Conservation (phyloP, 2,113 vertebrate species). For the Gallinago media region DNA sequence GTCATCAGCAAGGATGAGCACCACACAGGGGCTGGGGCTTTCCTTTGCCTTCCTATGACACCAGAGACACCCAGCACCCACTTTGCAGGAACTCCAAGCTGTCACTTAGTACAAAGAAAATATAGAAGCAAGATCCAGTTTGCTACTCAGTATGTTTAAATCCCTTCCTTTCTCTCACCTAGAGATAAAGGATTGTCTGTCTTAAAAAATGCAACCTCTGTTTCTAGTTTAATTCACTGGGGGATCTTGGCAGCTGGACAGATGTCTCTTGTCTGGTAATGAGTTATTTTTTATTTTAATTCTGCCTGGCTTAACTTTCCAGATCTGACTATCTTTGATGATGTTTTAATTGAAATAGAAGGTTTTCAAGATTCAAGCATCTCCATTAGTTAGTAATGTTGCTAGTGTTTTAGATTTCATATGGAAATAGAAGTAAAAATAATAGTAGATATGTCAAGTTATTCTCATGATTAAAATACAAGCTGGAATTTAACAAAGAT, state of each 20-base stretch:
- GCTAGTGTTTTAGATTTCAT: not conserved
- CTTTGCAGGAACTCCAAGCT: not conserved
- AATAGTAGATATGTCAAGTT: not conserved
- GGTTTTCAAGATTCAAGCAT: not conserved
- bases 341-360: not conserved
- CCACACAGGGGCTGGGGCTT: fast-evolving
- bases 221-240: not conserved
- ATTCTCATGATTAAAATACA: not conserved
- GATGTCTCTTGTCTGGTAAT: not conserved
- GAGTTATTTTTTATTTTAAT: not conserved
- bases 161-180: not conserved
- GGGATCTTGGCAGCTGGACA: not conserved
- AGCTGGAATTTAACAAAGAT: not conserved
- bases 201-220: not conserved
- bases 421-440: not conserved
- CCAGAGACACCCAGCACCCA: not conserved
- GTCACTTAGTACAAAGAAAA: not conserved
- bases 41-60: not conserved
- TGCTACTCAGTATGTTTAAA: not conserved
- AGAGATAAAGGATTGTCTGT: not conserved
- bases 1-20: fast-evolving
- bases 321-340: not conserved
- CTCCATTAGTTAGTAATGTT: not conserved
- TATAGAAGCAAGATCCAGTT: not conserved
- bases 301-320: not conserved